phyloP scores from a whole-genome alignment of 2,113 vertebrate genomes.

The Melanerpes formicivorus region DNA sequence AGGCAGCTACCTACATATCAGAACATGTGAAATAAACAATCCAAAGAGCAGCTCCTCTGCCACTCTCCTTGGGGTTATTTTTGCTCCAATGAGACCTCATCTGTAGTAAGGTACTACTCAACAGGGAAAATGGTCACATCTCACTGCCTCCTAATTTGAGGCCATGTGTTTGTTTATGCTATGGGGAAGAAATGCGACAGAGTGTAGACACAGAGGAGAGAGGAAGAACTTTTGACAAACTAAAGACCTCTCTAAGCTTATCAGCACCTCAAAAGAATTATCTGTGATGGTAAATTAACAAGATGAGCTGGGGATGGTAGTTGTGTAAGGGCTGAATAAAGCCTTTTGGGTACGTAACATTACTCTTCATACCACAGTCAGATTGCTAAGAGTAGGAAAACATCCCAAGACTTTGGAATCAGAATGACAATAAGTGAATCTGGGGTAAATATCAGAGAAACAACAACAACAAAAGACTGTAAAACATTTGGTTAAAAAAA shows the following conservation, averaged over 20 bases:
- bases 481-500: neutral
- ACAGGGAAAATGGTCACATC: neutral
- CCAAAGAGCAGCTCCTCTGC: neutral
- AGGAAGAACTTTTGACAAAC: neutral
- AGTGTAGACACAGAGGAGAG: neutral
- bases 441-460: neutral
- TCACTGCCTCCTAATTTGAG: neutral
- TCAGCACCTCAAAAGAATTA: rapidly evolving
- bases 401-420: neutral
- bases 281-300: neutral
- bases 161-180: neutral
- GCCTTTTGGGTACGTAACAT: neutral
- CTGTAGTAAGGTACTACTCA: neutral
- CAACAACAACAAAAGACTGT: neutral
- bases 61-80: neutral
- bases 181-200: rapidly evolving
- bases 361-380: neutral
- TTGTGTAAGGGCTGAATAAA: neutral
- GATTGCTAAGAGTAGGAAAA: neutral
- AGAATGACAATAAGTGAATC: neutral
- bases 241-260: neutral
- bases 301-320: neutral
- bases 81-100: neutral
- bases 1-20: neutral
- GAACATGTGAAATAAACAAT: neutral